Conservation (phyloP, 2,888 invertebrate species). For the Noctua fimbriata region DNA sequence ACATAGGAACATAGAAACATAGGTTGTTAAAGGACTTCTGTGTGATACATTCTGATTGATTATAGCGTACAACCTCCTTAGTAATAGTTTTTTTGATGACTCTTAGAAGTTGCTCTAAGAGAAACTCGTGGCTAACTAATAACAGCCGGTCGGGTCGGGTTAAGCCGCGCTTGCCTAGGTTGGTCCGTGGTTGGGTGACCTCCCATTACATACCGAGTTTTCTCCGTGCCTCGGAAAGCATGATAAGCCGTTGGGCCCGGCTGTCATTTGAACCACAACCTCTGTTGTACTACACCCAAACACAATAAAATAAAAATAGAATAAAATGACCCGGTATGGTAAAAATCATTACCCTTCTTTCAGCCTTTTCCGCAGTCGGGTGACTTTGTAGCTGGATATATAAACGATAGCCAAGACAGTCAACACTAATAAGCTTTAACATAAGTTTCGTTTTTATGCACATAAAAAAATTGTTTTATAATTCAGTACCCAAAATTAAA, state of each 20-base stretch:
- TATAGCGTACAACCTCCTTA: background rate
- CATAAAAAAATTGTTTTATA: background rate
- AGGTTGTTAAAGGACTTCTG: background rate
- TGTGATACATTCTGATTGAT: background rate
- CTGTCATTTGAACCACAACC: too few relatives aligned
- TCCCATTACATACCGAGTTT: background rate
- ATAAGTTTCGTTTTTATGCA: too few relatives aligned
- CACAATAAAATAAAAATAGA: too few relatives aligned
- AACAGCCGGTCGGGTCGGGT: background rate
- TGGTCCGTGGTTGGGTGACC: background rate
- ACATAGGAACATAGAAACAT: too few relatives aligned
- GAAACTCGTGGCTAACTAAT: background rate
- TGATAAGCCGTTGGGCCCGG: background rate
- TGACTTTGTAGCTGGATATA: background rate
- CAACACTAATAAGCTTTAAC: too few relatives aligned
- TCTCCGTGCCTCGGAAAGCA: background rate
- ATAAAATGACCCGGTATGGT: too few relatives aligned
- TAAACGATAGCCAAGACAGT: too few relatives aligned
- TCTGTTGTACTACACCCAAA: too few relatives aligned
- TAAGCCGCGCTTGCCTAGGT: background rate
- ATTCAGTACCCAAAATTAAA: background rate
- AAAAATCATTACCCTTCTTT: background rate
- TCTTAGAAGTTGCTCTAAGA: background rate
- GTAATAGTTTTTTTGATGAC: background rate
- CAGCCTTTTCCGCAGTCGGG: background rate